Conservation (phyloP, 2,113 vertebrate genomes). For the Thamnaconus septentrionalis region DNA sequence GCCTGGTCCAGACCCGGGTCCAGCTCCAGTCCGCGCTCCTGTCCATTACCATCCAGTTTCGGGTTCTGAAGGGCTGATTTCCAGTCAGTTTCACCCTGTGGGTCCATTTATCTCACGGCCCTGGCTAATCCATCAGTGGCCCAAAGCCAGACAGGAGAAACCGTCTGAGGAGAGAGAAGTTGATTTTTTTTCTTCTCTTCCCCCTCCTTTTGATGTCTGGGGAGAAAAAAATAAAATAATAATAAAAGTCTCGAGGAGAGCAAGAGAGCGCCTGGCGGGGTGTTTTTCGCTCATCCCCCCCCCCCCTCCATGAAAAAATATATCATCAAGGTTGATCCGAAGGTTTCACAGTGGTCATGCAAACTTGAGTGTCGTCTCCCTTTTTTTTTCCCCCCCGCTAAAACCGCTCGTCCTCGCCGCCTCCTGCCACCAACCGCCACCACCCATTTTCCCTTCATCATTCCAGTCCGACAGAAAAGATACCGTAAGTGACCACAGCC, state of each 20-base stretch:
- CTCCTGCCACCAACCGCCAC: not conserved
- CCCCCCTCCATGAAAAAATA: slow-evolving; percentile 72
- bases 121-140: slow-evolving; percentile 61
- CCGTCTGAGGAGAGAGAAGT: slow-evolving; percentile 46
- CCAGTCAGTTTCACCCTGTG: slow-evolving; percentile 54
- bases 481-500: slow-evolving; percentile 71
- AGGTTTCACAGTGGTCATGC: slow-evolving; percentile 77
- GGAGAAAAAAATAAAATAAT: not conserved
- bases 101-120: slow-evolving; percentile 60
- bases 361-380: slow-evolving; percentile 67
- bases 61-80: slow-evolving; percentile 48
- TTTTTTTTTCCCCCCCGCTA: slow-evolving; percentile 35
- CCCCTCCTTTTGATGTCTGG: slow-evolving; percentile 43
- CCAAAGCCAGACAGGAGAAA: slow-evolving; percentile 58
- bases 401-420: slow-evolving; percentile 14
- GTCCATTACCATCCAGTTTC: slow-evolving; percentile 45
- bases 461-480: slow-evolving; percentile 54
- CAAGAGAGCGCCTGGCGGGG: slow-evolving; percentile 44
- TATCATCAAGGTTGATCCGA: slow-evolving; percentile 68
- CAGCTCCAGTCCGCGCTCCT: slow-evolving; percentile 59
- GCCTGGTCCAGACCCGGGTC: slow-evolving; percentile 45
- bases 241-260: slow-evolving; percentile 57
- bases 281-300: slow-evolving; percentile 47
- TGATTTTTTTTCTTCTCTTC: slow-evolving; percentile 25
- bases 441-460: slow-evolving; percentile 4